Conservation (phyloP, 2,113 vertebrate genomes). For the Octodon degus region DNA sequence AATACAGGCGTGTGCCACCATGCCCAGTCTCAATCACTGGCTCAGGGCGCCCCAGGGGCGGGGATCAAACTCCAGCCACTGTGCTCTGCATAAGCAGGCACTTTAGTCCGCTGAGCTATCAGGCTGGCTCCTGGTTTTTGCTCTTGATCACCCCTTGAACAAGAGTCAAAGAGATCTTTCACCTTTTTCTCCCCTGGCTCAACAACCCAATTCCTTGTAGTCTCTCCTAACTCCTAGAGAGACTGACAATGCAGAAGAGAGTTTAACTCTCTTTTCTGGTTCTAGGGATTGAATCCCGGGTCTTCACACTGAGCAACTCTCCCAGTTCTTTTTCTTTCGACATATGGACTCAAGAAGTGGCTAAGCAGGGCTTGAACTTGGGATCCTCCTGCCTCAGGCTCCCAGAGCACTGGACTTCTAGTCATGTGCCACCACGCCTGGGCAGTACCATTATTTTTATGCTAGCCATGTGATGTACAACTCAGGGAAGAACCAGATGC, state of each 20-base stretch:
- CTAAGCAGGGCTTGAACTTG: neutral
- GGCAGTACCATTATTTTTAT: neutral
- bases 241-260: neutral
- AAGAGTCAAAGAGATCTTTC: neutral
- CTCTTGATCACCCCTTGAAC: neutral
- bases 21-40: no score
- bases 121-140: no score
- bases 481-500: neutral
- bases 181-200: neutral
- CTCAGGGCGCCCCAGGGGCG: no score
- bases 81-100: no score
- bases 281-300: neutral
- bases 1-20: no score
- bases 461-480: rapidly evolving
- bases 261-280: neutral
- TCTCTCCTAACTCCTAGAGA: neutral
- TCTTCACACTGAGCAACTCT: neutral
- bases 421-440: neutral
- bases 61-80: no score
- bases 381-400: neutral
- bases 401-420: neutral
- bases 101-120: no score
- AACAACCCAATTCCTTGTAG: neutral
- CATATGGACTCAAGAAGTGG: neutral
- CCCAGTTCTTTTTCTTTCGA: neutral